phyloP scores from a whole-genome alignment of 2,113 vertebrate species.

The Dinomys branickii region DNA sequence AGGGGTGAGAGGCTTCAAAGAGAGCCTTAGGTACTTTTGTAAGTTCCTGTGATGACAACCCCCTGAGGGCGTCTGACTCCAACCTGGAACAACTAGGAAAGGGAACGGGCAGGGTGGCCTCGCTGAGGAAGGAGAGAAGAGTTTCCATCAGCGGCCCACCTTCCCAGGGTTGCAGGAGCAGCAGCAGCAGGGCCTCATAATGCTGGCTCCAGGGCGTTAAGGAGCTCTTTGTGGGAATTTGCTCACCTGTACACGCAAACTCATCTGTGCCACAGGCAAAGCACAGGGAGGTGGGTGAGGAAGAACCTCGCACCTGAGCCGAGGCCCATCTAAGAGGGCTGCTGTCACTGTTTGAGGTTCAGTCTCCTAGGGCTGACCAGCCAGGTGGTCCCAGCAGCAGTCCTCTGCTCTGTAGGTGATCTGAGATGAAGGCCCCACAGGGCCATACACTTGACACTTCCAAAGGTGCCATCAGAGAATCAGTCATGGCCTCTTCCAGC shows the following conservation, averaged over 20 bases:
- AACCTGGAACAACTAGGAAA: background rate
- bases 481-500: background rate
- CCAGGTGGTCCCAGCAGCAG: background rate
- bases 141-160: background rate
- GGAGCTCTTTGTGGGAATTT: background rate
- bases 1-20: background rate
- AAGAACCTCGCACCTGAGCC: background rate
- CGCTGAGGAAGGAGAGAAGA: background rate
- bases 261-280: background rate
- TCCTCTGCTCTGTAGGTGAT: background rate
- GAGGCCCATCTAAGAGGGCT: background rate
- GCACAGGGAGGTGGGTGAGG: background rate
- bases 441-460: background rate
- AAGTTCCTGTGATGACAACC: background rate
- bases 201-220: accelerated
- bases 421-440: no score
- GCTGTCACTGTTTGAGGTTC: no score
- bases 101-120: background rate
- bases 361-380: background rate
- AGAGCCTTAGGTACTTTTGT: background rate
- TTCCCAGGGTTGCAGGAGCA: background rate
- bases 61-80: background rate
- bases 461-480: background rate
- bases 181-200: background rate
- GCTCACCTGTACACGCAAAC: background rate